Percentiles rank a stretch among this genome's conserved stretches.
Evolutionary conservation across 2,888 invertebrate genomes (phyloP).

Genomic region (Vesta saturnalis): DNA sequence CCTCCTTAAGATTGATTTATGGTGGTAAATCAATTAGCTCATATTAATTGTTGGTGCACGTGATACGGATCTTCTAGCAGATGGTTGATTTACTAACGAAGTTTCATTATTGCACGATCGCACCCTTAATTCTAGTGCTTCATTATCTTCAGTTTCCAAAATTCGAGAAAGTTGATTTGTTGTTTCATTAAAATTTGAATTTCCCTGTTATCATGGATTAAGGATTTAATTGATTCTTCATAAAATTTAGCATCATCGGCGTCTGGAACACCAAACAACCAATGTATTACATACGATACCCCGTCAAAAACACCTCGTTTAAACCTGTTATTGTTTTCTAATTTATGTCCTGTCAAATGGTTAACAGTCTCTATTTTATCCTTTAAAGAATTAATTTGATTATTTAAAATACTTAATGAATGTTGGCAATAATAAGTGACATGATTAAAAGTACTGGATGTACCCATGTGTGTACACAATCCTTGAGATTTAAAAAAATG

Average conservation of each 20-base stretch:
- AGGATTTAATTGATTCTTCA: constrained; percentile 30
- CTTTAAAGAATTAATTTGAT: too few species aligned
- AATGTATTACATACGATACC: constrained; percentile 3
- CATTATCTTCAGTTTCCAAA: too few species aligned
- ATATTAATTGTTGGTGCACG: too few species aligned
- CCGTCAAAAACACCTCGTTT: background rate
- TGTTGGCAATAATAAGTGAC: background rate
- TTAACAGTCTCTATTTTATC: background rate
- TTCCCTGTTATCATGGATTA: constrained; percentile 36
- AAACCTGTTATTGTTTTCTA: background rate
- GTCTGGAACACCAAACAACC: constrained; percentile 40
- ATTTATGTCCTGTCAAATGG: background rate
- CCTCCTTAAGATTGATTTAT: too few species aligned
- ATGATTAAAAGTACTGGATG: background rate
- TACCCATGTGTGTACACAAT: background rate
- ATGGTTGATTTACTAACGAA: too few species aligned
- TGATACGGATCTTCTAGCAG: too few species aligned
- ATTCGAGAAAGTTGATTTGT: too few species aligned
- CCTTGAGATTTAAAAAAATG: background rate
- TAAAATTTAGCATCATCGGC: constrained; percentile 42
- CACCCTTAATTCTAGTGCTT: too few species aligned
- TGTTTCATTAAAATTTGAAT: constrained; percentile 41
- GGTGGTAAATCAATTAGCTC: too few species aligned
- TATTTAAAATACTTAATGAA: background rate
- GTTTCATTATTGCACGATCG: too few species aligned